phyloP scores from a whole-genome alignment of 2,797 vertebrate species.

The Poeciliopsis infans region DNA sequence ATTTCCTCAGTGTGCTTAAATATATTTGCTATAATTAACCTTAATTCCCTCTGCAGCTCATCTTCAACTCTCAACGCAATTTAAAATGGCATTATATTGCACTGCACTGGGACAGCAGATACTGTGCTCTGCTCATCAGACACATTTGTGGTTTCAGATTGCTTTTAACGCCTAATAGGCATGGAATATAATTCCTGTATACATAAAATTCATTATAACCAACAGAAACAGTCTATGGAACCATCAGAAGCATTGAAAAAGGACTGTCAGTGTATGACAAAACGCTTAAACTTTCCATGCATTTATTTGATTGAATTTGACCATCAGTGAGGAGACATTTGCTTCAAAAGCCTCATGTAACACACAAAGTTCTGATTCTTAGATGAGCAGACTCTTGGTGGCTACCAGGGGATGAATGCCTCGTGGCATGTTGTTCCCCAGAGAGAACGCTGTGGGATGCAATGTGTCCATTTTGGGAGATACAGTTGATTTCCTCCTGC shows the following conservation, averaged over 20 bases:
- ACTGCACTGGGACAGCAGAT: background rate
- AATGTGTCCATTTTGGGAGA: constrained; percentile 39
- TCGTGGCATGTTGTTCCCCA: constrained; percentile 59
- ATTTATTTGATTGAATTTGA: constrained; percentile 1
- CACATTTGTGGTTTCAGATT: background rate
- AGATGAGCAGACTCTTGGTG: constrained; percentile 65
- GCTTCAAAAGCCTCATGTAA: constrained; percentile 17
- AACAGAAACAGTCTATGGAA: background rate
- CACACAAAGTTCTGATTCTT: constrained; percentile 54
- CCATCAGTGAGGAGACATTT: constrained; percentile 11
- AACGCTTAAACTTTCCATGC: background rate
- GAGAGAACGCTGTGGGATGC: constrained; percentile 21
- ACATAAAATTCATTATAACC: background rate
- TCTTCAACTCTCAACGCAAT: background rate
- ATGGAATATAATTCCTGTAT: background rate
- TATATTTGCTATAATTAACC: background rate
- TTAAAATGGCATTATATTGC: background rate
- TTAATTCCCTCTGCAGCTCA: background rate
- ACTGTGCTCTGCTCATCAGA: background rate
- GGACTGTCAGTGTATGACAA: background rate
- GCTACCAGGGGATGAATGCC: constrained; percentile 24
- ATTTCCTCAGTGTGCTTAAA: background rate
- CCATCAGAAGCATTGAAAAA: background rate
- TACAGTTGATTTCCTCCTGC: constrained; percentile 35
- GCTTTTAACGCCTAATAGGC: background rate